Evolutionary conservation across 2,113 vertebrate species (phyloP).

Genomic region (Paradoxurus hermaphroditus): DNA sequence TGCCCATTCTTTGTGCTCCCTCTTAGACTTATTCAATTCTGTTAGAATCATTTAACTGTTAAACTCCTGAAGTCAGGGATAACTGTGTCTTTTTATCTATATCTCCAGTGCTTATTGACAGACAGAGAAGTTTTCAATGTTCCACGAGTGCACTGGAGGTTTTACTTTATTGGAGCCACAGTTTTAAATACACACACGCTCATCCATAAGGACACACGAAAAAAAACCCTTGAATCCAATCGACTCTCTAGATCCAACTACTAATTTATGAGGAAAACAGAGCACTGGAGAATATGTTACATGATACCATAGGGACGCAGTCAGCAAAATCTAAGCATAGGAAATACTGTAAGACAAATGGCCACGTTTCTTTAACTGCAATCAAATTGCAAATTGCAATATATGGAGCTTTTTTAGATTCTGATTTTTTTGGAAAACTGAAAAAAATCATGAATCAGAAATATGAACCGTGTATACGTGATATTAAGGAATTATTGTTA

Average conservation of each 20-base stretch:
- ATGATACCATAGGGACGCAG: neutral
- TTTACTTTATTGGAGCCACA: neutral
- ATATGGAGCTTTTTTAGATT: neutral
- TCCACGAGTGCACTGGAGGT: slow-evolving; percentile 14
- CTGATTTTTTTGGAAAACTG: neutral
- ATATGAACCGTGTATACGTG: neutral
- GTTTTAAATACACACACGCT: neutral
- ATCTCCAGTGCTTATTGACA: neutral
- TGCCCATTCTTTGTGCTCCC: neutral
- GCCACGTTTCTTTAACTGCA: neutral
- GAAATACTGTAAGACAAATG: neutral
- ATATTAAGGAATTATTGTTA: neutral
- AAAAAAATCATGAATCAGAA: neutral
- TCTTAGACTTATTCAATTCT: neutral
- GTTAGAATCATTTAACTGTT: neutral
- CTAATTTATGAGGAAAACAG: slow-evolving; percentile 3
- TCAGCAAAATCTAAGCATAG: neutral
- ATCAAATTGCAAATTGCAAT: neutral
- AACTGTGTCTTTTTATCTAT: neutral
- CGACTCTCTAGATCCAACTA: neutral
- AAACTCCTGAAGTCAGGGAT: neutral
- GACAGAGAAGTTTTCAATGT: neutral
- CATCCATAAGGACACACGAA: neutral
- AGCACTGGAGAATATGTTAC: neutral
- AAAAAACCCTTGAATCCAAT: neutral